A percentile compares a stretch with the other conserved stretches of the same genome.
These are phyloP conservation scores for Marronus borbonicus DNA, from an alignment of 2,888 invertebrate species.

Conservation along the genomic window DNA sequence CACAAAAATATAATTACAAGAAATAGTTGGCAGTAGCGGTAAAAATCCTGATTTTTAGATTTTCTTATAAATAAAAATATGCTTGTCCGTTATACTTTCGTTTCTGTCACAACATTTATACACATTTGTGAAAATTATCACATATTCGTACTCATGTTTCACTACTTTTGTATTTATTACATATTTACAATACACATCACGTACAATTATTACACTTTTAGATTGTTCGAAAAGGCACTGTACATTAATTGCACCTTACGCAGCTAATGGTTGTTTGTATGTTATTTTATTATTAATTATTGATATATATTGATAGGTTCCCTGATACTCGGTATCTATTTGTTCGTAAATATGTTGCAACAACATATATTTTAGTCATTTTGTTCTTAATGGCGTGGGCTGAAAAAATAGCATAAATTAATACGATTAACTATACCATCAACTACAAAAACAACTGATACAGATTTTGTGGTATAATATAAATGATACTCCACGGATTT, in stretches of 20 bases:
- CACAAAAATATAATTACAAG: conserved; percentile 25
- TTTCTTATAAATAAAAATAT: conserved; percentile 37
- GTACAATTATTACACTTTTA: conserved; percentile 2
- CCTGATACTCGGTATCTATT: conserved; percentile 49
- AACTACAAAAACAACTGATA: background rate
- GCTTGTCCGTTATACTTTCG: conserved; percentile 1
- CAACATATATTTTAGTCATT: conserved; percentile 28
- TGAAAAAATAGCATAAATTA: conserved; percentile 45
- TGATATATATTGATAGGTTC: background rate
- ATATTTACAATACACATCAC: conserved; percentile 39
- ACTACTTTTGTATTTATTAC: conserved; percentile 15
- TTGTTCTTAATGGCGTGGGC: conserved; percentile 47
- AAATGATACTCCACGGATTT: no score
- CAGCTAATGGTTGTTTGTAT: conserved; percentile 12
- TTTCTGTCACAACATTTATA: background rate
- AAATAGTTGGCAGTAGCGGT: conserved; percentile 43
- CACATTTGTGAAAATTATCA: conserved; percentile 39
- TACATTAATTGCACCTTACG: conserved; percentile 13
- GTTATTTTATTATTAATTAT: conserved; percentile 5
- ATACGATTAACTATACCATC: background rate
- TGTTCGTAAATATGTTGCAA: conserved; percentile 26
- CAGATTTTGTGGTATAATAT: background rate
- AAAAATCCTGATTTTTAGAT: background rate
- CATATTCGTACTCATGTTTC: conserved; percentile 32
- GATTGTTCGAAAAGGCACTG: conserved; percentile 28